Evolutionary conservation across 2,888 invertebrate species (phyloP), one percentile per base, ranked within the genome.

Genomic region (Trichogramma evanescens): DNA sequence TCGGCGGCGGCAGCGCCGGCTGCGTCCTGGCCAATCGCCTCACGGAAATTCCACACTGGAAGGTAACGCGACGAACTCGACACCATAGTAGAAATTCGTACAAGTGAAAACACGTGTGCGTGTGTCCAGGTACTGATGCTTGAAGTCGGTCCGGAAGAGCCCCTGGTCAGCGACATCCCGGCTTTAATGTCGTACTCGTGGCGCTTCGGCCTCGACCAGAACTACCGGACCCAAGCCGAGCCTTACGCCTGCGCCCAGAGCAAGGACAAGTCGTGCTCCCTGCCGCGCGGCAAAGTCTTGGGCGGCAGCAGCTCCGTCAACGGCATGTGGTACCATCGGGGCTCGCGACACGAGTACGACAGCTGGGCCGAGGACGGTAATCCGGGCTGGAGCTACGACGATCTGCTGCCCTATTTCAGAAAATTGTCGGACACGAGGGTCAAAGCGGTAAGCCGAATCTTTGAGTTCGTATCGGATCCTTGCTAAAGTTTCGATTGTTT

Each of bases 61-160:
- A 56, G 43, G 56, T 43, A 50, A 38, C 6, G 8, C 7, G 3
- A 13, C 6, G 6, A 10, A 43, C 8, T 13, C 6, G 5, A n/a
- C 13, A 9, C 6, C 1, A 42, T 4, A 42, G 5, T 42, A 39
- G n/a, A n/a, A n/a, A 3, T 39, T 39, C n/a, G 0, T 9, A 0
- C 5, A 7, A 46, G 4, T 8, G 5, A 1, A 1, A n/a, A 39
- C 10, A 3, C 6, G 10, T 5, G 5, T 7, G n/a, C 6, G 5
- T 0, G 9, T 1, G 42, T 41, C 4, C 41, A 63, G 63, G 41
- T 63, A 46, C 42, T 61, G 5, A 39, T 63, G 7, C 26, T 54
- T 6, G 61, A 59, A 50, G 61, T 59, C 3, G 61, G 61, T 4
- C 56, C 41, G 3, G 59, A 61, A 8, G 61, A 63, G 26, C 59